phyloP scores from a whole-genome alignment of 2,888 invertebrate genomes.

The Euclidia mi region DNA sequence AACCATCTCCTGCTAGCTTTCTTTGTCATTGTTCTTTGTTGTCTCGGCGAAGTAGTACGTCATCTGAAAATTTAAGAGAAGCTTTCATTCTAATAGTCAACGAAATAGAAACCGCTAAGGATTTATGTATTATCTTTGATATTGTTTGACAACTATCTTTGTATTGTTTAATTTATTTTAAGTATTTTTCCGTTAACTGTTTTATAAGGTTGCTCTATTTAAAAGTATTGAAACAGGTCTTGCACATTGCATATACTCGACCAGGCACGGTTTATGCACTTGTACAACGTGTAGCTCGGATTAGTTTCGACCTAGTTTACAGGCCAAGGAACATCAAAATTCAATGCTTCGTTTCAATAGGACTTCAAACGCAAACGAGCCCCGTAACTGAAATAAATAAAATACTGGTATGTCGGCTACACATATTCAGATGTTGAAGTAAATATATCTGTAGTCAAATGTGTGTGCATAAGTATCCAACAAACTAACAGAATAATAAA shows the following conservation, averaged over 20 bases:
- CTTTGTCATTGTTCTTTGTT: too few relatives aligned
- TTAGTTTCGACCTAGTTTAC: slow-evolving; percentile 6
- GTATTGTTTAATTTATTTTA: too few relatives aligned
- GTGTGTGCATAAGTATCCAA: too few relatives aligned
- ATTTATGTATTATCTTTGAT: neutral
- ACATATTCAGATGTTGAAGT: too few relatives aligned
- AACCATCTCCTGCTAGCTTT: slow-evolving; percentile 14
- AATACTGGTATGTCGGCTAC: too few relatives aligned
- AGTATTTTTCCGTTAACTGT: too few relatives aligned
- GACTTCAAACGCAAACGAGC: neutral
- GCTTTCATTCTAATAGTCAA: slow-evolving; percentile 21
- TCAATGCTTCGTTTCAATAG: neutral
- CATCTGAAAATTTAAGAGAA: slow-evolving; percentile 21
- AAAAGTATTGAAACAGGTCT: neutral
- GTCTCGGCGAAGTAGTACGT: slow-evolving; percentile 24
- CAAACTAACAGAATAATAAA: slow-evolving; percentile 6
- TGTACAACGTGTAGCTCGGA: neutral
- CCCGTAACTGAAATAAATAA: neutral
- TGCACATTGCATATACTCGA: neutral
- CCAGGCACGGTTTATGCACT: neutral
- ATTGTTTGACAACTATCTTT: too few relatives aligned
- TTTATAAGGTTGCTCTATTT: too few relatives aligned
- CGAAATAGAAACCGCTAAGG: slow-evolving; percentile 10
- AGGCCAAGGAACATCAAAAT: neutral
- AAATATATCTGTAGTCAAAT: neutral